Evolutionary conservation across 2,113 vertebrate species (phyloP).

Genomic region (Microtus ochrogaster): DNA sequence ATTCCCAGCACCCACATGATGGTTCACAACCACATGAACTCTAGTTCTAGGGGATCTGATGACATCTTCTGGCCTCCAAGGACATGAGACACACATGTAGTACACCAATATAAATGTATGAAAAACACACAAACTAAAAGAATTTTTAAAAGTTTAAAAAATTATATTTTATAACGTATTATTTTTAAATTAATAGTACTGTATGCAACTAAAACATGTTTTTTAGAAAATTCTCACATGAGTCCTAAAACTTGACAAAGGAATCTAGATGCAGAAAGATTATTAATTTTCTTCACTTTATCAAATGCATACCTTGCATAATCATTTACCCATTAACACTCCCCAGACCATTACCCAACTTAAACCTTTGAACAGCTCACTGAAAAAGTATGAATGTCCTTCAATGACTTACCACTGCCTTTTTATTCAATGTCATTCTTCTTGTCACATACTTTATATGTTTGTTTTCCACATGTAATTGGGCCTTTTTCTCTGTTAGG

Average conservation of each 20-base stretch:
- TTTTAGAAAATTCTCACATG: slow-evolving; percentile 22
- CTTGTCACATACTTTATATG: background rate
- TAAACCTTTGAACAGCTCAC: background rate
- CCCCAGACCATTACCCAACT: background rate
- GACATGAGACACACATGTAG: background rate
- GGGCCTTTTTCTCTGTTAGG: background rate
- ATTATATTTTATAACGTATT: too few species aligned
- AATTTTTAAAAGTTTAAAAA: background rate
- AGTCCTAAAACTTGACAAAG: slow-evolving; percentile 25
- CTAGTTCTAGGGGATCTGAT: background rate
- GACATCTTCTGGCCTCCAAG: background rate
- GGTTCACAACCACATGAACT: background rate
- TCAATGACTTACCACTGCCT: background rate
- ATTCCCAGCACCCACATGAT: too few species aligned
- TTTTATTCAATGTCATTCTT: slow-evolving; percentile 5
- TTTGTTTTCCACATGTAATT: background rate
- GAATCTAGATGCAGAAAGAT: slow-evolving; percentile 12
- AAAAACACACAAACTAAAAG: background rate
- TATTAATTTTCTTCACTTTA: background rate
- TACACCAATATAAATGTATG: background rate
- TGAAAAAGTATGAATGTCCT: background rate
- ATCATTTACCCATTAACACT: background rate
- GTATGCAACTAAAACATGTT: slow-evolving; percentile 41
- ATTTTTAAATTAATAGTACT: background rate
- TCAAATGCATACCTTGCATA: background rate